A percentile compares a stretch with the other conserved stretches of the same genome.
Conservation (phyloP, 2,797 vertebrate species). For the Carcharodon carcharias region DNA sequence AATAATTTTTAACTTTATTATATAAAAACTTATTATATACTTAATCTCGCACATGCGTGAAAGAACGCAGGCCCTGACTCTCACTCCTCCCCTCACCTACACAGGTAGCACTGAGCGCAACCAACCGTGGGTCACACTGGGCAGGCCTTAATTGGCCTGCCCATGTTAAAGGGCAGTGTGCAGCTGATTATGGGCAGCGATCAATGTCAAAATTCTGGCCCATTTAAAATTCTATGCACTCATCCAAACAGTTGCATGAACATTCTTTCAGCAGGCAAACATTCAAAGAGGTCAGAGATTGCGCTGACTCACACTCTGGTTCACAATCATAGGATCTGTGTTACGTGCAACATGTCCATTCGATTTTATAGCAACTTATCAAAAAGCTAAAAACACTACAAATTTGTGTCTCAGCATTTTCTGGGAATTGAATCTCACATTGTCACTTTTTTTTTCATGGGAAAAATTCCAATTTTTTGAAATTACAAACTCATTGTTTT, state of each 20-base stretch:
- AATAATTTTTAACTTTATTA: no score
- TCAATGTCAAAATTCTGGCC: no score
- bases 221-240: neutral
- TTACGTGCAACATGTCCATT: neutral
- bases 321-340: neutral
- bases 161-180: no score
- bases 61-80: no score
- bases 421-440: neutral
- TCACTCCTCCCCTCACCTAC: no score
- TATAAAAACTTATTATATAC: no score
- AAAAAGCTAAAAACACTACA: neutral
- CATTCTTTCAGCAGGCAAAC: neutral
- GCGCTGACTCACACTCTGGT: neutral
- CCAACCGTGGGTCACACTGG: no score
- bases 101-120: no score
- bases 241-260: neutral
- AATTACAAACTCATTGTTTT: neutral
- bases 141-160: no score
- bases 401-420: neutral
- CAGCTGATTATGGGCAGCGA: no score
- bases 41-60: no score
- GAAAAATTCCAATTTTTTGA: neutral
- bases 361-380: neutral
- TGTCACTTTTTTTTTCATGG: neutral
- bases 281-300: neutral